A percentile compares a stretch with the other conserved stretches of the same genome.
These are phyloP conservation scores for Eupleurogrammus muticus DNA, from an alignment of 2,797 vertebrate species.

Conservation along the genomic window DNA sequence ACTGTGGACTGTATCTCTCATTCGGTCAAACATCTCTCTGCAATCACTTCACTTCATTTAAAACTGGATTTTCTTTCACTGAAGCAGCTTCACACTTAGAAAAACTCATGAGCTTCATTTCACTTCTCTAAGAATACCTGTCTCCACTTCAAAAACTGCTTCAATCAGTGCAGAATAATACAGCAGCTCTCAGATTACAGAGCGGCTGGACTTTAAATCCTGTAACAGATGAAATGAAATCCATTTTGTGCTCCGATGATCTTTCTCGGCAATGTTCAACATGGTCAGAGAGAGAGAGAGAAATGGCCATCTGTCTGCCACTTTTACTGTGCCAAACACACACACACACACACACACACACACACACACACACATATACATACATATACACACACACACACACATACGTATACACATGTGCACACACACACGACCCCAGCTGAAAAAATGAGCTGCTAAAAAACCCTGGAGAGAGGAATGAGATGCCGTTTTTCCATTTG, in stretches of 20 bases:
- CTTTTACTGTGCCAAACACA: conserved; percentile 64
- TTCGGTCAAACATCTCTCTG: conserved; percentile 58
- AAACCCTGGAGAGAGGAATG: conserved; percentile 84
- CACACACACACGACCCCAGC: conserved; percentile 45
- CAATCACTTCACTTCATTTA: conserved; percentile 61
- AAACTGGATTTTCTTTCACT: conserved; percentile 52
- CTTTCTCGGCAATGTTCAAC: conserved; percentile 80
- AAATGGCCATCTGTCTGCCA: conserved; percentile 74
- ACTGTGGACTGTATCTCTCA: conserved; percentile 54
- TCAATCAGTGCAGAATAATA: conserved; percentile 77
- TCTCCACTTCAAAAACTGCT: conserved; percentile 69
- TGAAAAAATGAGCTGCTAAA: conserved; percentile 82
- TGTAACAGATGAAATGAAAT: conserved; percentile 81
- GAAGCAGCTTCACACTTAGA: conserved; percentile 55
- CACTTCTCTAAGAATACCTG: conserved; percentile 49
- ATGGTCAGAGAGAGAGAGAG: conserved; percentile 74
- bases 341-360: conserved; percentile 3
- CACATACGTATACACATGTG: conserved; percentile 30
- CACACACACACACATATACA: conserved; percentile 31
- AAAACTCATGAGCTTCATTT: conserved; percentile 66
- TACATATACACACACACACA: conserved; percentile 11
- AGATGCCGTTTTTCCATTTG: conserved; percentile 87
- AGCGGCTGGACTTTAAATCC: conserved; percentile 76
- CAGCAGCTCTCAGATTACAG: conserved; percentile 74
- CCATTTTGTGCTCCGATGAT: conserved; percentile 83